phyloP scores from a whole-genome alignment of 2,888 invertebrate species.

The Lithophane semibrunnea region DNA sequence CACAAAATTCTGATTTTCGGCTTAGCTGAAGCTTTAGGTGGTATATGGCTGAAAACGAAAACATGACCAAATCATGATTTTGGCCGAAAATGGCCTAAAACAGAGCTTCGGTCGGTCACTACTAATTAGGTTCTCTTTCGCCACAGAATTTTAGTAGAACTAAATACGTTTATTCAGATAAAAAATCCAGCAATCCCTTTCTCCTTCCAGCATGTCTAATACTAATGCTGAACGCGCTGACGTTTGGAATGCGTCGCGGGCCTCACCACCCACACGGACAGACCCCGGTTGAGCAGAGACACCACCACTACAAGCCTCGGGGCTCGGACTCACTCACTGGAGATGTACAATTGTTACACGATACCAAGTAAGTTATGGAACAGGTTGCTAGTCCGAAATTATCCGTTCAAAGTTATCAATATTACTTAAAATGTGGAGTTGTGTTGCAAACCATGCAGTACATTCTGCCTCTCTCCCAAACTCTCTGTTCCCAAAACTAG shows the following conservation, averaged over 20 bases:
- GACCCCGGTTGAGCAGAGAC: slow-evolving; percentile 79
- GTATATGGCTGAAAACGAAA: no score
- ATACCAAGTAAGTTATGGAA: slow-evolving; percentile 91
- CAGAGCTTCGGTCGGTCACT: no score
- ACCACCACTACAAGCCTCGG: slow-evolving; percentile 91
- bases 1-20: no score
- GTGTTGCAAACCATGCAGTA: no score
- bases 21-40: no score
- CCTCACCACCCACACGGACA: slow-evolving; percentile 87
- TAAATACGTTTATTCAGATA: no score
- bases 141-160: no score
- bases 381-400: neutral
- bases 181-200: neutral
- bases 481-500: no score
- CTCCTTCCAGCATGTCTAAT: slow-evolving; percentile 78
- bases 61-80: no score
- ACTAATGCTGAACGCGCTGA: slow-evolving; percentile 73
- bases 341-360: slow-evolving; percentile 93
- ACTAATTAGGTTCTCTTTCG: no score
- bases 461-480: no score
- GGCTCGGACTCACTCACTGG: slow-evolving; percentile 91
- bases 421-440: neutral
- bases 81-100: no score
- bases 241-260: slow-evolving; percentile 78
- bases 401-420: neutral